phyloP scores from a whole-genome alignment of 2,888 invertebrate genomes.

The Oligia latruncula region DNA sequence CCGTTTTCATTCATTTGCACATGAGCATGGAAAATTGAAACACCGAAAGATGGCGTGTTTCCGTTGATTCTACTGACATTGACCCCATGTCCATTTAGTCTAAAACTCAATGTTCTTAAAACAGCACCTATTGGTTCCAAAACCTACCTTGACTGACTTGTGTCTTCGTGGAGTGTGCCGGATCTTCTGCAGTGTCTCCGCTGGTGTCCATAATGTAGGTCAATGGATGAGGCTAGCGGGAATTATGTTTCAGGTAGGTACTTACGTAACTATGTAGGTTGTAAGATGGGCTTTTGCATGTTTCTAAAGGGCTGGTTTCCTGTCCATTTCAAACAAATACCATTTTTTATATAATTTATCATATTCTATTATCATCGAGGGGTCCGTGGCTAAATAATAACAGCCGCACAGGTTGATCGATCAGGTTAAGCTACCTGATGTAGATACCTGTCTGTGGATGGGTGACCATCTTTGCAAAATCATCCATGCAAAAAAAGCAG shows the following conservation, averaged over 20 bases:
- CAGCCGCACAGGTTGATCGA: no score
- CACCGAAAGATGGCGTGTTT: constrained; percentile 17
- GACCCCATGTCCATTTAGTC: background rate
- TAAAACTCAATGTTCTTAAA: background rate
- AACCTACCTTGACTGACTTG: background rate
- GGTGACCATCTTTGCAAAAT: no score
- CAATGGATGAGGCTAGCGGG: no score
- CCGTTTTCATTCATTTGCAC: constrained; percentile 56
- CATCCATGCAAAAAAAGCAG: no score
- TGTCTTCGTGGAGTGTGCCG: no score
- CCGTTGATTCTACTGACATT: background rate
- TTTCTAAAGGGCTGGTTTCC: background rate
- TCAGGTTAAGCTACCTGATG: no score
- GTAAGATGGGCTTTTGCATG: background rate
- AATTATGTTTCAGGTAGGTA: background rate
- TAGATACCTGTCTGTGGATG: no score
- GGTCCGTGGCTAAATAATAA: no score
- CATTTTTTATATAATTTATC: no score
- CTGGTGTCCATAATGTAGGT: background rate
- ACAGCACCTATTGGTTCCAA: background rate
- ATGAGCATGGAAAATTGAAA: constrained; percentile 60
- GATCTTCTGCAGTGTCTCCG: background rate
- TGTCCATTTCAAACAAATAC: background rate
- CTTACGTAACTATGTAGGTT: no score
- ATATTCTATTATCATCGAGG: background rate